These are phyloP conservation scores for Galeopterus variegatus DNA, from an alignment of 2,113 vertebrate species.

Conservation along the genomic window DNA sequence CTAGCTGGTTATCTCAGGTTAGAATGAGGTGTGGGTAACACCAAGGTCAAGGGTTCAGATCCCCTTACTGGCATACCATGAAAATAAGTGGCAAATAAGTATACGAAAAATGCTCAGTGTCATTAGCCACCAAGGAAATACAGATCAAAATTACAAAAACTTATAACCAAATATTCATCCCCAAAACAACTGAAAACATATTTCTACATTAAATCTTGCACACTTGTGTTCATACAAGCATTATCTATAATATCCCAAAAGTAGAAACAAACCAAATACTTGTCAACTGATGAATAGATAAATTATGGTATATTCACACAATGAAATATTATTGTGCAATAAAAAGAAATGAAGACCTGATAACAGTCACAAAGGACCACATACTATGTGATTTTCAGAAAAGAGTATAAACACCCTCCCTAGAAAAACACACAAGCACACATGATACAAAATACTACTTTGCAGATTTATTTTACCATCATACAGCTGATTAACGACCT, in stretches of 20 bases:
- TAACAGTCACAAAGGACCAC: not conserved
- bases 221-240: not conserved
- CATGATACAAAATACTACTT: slow-evolving; percentile 1
- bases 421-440: not conserved
- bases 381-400: not conserved
- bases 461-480: not conserved
- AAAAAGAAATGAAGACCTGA: slow-evolving; percentile 18
- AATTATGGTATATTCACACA: not conserved
- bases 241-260: not conserved
- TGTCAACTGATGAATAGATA: not conserved
- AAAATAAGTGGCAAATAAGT: not conserved
- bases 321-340: not conserved
- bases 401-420: not conserved
- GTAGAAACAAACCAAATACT: not conserved
- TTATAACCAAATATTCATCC: not conserved
- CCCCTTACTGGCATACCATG: no score
- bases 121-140: not conserved
- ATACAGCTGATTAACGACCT: not conserved
- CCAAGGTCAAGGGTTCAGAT: no score
- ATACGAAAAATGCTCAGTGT: not conserved
- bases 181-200: slow-evolving; percentile 20
- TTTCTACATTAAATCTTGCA: not conserved
- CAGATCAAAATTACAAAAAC: not conserved
- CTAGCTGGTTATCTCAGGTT: no score
- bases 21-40: no score